Evolutionary conservation across 2,888 invertebrate genomes (phyloP).

Genomic region (Punctoribates punctum): DNA sequence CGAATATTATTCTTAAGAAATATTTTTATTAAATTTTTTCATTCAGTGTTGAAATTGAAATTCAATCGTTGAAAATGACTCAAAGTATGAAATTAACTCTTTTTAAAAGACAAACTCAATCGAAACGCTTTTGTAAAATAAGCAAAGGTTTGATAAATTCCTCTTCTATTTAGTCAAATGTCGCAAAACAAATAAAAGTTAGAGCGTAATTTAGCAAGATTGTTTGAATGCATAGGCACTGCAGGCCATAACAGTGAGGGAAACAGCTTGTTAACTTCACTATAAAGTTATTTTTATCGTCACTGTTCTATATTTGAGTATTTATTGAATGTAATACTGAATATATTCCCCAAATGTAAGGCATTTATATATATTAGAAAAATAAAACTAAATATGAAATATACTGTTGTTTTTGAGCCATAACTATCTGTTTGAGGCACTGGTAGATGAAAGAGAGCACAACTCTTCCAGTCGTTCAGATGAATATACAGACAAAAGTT

Average conservation of each 20-base stretch:
- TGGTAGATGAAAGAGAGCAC: too few species aligned
- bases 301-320: not conserved
- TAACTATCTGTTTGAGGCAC: too few species aligned
- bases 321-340: not conserved
- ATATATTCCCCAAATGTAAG: not conserved
- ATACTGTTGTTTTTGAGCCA: not conserved
- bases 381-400: not conserved
- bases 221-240: too few species aligned
- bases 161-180: slow-evolving; percentile 8
- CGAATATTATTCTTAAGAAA: too few species aligned
- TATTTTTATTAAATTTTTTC: too few species aligned
- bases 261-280: not conserved
- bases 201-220: not conserved
- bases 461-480: not conserved
- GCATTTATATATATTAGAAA: not conserved
- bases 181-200: not conserved
- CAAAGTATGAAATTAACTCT: too few species aligned
- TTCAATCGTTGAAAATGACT: too few species aligned
- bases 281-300: not conserved
- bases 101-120: too few species aligned
- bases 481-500: not conserved
- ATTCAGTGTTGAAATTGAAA: too few species aligned
- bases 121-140: too few species aligned
- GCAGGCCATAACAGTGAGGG: not conserved
- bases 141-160: too few species aligned